phyloP scores from a whole-genome alignment of 2,888 invertebrate species.

The Galerucella nymphaeae region DNA sequence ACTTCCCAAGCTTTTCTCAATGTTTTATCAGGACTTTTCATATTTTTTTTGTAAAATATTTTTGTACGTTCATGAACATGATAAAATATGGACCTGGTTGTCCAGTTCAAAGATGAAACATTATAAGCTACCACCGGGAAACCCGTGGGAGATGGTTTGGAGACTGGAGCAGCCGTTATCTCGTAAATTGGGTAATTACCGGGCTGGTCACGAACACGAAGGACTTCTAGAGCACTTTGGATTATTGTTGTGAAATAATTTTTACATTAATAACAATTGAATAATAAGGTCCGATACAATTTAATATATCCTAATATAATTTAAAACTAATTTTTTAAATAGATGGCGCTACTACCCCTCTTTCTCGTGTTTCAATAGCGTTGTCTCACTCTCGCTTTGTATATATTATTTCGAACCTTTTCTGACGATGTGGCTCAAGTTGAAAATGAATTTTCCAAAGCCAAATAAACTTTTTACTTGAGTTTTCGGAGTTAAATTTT shows the following conservation, averaged over 20 bases:
- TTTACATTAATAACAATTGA: background rate
- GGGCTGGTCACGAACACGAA: constrained; percentile 41
- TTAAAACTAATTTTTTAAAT: no score
- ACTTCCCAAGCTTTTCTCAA: no score
- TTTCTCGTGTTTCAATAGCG: no score
- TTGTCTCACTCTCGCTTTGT: no score
- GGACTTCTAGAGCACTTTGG: constrained; percentile 32
- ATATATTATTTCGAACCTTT: no score
- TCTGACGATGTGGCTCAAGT: no score
- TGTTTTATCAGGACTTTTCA: background rate
- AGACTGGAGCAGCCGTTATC: constrained; percentile 35
- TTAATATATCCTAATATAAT: no score
- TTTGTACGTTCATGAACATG: constrained; percentile 29
- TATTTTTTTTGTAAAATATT: constrained; percentile 28
- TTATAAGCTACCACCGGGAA: constrained; percentile 35
- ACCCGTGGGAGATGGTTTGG: constrained; percentile 23
- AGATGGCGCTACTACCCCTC: no score
- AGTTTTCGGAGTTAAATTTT: no score
- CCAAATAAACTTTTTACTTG: no score
- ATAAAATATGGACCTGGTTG: constrained; percentile 43
- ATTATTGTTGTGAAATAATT: constrained; percentile 21
- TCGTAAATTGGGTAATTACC: constrained; percentile 37
- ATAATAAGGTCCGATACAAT: no score
- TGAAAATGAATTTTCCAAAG: no score
- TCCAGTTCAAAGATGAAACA: constrained; percentile 45